A percentile compares a stretch with the other conserved stretches of the same genome.
Evolutionary conservation across 2,888 invertebrate species (phyloP).

Genomic region (Synanthedon myopaeformis): DNA sequence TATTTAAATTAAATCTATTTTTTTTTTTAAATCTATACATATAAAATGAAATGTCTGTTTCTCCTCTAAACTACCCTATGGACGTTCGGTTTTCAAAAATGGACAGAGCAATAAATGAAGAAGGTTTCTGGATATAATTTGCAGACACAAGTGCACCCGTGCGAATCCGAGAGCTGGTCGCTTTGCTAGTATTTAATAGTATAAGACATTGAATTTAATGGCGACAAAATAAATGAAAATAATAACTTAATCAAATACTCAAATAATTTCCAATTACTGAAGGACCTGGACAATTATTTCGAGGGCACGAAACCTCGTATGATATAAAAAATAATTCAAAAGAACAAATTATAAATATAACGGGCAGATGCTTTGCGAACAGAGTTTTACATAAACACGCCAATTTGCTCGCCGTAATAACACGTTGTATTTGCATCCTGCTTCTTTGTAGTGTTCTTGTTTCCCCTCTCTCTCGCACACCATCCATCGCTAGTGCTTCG

Average conservation of each 20-base stretch:
- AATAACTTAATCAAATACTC: neutral
- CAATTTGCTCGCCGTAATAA: slow-evolving; percentile 49
- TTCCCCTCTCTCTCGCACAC: slow-evolving; percentile 19
- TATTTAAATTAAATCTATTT: too few species aligned
- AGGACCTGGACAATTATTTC: neutral
- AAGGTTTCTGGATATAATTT: too few species aligned
- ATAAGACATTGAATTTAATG: too few species aligned
- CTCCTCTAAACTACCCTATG: too few species aligned
- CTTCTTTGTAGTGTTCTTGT: slow-evolving; percentile 15
- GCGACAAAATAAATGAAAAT: neutral
- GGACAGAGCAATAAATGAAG: too few species aligned
- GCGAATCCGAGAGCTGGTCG: too few species aligned
- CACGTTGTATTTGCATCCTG: slow-evolving; percentile 22
- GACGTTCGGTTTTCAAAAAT: too few species aligned
- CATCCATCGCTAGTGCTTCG: slow-evolving; percentile 23
- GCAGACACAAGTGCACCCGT: too few species aligned
- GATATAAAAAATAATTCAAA: slow-evolving; percentile 27
- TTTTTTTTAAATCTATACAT: too few species aligned
- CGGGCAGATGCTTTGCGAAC: slow-evolving; percentile 29
- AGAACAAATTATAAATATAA: slow-evolving; percentile 21
- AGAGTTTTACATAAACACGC: slow-evolving; percentile 48
- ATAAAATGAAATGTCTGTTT: too few species aligned
- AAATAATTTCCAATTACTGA: neutral
- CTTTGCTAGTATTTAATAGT: too few species aligned
- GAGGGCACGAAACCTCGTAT: slow-evolving; percentile 12